Conservation (phyloP, 2,113 vertebrate species). For the Phoenicopterus ruber region DNA sequence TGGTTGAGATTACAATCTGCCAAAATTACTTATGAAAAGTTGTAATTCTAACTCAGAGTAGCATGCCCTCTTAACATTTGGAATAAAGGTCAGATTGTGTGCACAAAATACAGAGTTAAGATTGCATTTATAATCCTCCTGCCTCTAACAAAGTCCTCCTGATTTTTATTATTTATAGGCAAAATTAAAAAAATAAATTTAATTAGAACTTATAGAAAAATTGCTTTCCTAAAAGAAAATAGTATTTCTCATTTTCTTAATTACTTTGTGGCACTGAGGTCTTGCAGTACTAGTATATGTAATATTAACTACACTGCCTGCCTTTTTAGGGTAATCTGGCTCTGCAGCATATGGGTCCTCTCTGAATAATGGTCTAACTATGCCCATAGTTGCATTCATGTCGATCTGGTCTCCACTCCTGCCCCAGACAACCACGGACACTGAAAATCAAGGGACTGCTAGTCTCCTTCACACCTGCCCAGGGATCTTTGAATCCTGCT, state of each 20-base stretch:
- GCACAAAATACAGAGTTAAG: neutral
- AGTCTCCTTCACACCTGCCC: neutral
- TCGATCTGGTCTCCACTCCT: neutral
- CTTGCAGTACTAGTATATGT: neutral
- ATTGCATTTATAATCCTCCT: neutral
- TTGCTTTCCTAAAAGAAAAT: neutral
- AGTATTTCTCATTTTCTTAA: neutral
- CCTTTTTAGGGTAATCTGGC: neutral
- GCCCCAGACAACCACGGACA: too few relatives aligned
- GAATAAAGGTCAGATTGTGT: neutral
- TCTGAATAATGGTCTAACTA: neutral
- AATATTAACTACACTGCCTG: neutral
- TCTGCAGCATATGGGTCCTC: neutral
- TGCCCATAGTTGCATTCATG: neutral
- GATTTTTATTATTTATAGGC: neutral
- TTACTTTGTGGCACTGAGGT: neutral
- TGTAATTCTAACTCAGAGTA: neutral
- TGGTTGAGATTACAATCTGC: neutral
- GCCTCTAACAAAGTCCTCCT: neutral
- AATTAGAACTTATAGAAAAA: neutral
- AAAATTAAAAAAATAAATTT: neutral
- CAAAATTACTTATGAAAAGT: neutral
- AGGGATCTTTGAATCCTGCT: neutral
- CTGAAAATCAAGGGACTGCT: neutral
- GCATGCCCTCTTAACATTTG: neutral